Evolutionary conservation across 2,113 vertebrate species (phyloP).

Genomic region (Vulpes lagopus): DNA sequence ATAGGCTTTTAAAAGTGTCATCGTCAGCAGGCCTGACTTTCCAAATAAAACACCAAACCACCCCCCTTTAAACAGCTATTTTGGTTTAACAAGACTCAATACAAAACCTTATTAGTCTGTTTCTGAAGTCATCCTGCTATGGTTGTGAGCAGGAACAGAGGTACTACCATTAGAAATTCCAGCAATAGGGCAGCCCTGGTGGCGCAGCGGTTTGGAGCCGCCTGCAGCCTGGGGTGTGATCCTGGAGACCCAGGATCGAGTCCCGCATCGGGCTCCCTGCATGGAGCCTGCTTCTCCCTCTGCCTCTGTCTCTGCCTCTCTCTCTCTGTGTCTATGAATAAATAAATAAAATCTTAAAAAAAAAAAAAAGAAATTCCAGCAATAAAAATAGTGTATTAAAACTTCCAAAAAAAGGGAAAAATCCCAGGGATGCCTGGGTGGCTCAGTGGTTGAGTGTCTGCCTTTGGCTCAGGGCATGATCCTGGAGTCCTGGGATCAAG

Average conservation of each 20-base stretch:
- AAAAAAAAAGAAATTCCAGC: neutral
- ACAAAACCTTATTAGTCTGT: neutral
- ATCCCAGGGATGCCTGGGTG: neutral
- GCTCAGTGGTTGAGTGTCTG: no score
- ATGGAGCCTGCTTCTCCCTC: no score
- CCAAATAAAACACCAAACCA: neutral
- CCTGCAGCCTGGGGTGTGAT: no score
- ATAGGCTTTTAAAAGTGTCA: neutral
- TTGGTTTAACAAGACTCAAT: neutral
- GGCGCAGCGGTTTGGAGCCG: no score
- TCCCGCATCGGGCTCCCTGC: no score
- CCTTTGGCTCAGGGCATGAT: no score
- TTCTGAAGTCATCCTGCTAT: neutral
- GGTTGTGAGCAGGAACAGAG: neutral
- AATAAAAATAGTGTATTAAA: neutral
- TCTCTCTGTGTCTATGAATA: no score
- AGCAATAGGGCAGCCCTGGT: no score
- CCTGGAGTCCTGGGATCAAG: no score
- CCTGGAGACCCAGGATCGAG: no score
- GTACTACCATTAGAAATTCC: neutral
- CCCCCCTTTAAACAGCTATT: constrained; percentile 4
- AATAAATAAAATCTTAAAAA: no score
- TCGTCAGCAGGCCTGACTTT: neutral
- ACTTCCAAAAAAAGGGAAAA: neutral
- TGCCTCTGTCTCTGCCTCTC: no score